Percentiles rank a stretch among this genome's conserved stretches.
Evolutionary conservation across 2,888 invertebrate genomes (phyloP).

Genomic region (Apoderus coryli): DNA sequence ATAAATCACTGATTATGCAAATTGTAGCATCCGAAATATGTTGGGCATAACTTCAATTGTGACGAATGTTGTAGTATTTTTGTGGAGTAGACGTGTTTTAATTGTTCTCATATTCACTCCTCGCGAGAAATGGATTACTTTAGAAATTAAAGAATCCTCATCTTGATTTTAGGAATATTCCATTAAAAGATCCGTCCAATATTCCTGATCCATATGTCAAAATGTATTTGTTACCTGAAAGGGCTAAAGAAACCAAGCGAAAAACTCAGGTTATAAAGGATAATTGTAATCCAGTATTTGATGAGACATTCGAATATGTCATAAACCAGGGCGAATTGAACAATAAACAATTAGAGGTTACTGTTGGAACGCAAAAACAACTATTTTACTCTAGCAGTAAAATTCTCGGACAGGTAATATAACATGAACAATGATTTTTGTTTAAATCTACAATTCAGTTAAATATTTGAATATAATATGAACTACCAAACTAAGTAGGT

Average conservation of each 20-base stretch:
- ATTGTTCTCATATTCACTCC: too few relatives aligned
- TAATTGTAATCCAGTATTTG: slow-evolving; percentile 80
- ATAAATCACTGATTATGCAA: too few relatives aligned
- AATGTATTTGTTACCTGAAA: slow-evolving; percentile 69
- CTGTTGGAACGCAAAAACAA: slow-evolving; percentile 78
- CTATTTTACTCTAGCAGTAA: slow-evolving; percentile 69
- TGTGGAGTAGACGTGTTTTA: too few relatives aligned
- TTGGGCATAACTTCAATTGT: too few relatives aligned
- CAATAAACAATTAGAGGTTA: slow-evolving; percentile 64
- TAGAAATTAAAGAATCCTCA: too few relatives aligned
- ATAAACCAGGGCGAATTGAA: slow-evolving; percentile 69
- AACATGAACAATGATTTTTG: too few relatives aligned
- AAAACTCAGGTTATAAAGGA: slow-evolving; percentile 76
- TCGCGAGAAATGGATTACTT: too few relatives aligned
- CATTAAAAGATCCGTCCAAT: slow-evolving; percentile 62
- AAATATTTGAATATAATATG: too few relatives aligned
- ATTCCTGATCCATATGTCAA: slow-evolving; percentile 85
- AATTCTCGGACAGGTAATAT: slow-evolving; percentile 60
- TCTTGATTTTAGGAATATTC: slow-evolving; percentile 46
- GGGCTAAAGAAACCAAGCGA: slow-evolving; percentile 73
- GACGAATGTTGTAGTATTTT: slow-evolving; percentile 17
- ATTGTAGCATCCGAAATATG: too few relatives aligned
- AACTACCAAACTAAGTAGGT: neutral
- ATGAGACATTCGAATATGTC: slow-evolving; percentile 82
- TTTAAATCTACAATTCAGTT: neutral